phyloP scores from a whole-genome alignment of 2,113 vertebrate genomes.

The Cyanoderma ruficeps region DNA sequence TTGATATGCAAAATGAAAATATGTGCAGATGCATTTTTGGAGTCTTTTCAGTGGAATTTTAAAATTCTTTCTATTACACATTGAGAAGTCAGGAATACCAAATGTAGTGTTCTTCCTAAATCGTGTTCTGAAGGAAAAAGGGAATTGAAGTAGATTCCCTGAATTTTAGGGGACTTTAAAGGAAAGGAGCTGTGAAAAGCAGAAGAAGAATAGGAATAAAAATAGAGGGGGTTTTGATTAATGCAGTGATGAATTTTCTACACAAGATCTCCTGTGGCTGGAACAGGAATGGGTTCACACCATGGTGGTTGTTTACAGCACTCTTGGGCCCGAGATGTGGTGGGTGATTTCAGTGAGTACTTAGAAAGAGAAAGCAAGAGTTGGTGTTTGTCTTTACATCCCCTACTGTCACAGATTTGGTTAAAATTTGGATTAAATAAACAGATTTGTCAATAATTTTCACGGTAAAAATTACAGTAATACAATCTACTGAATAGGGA shows the following conservation, averaged over 20 bases:
- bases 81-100: neutral
- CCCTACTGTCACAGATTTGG: neutral
- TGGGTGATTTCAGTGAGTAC: neutral
- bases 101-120: neutral
- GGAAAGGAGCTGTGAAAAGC: neutral
- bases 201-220: neutral
- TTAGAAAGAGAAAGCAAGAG: neutral
- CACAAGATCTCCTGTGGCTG: neutral
- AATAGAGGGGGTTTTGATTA: accelerated
- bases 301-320: neutral
- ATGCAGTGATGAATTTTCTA: accelerated
- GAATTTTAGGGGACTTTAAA: neutral
- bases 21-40: neutral
- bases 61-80: neutral
- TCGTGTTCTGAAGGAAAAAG: neutral
- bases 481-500: neutral
- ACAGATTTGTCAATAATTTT: neutral
- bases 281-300: neutral
- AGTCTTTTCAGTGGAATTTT: neutral
- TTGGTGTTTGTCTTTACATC: neutral
- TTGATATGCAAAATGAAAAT: neutral
- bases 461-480: neutral
- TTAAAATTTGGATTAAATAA: neutral
- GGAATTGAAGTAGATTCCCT: neutral
- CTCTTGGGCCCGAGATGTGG: neutral